phyloP scores from a whole-genome alignment of 2,113 vertebrate genomes.

The Pomatostomus ruficeps region DNA sequence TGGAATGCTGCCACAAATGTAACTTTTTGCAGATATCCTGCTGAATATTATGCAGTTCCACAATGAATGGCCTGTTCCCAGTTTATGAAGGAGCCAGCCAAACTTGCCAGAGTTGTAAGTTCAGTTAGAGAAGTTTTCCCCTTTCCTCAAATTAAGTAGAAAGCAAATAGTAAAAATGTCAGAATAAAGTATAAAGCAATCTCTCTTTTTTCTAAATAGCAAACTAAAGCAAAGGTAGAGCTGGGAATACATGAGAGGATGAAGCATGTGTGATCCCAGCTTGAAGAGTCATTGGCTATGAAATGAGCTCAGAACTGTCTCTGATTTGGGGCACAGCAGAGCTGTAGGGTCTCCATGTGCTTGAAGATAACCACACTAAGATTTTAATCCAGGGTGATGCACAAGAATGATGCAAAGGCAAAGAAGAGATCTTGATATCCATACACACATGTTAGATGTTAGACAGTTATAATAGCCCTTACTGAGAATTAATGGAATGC shows the following conservation, averaged over 20 bases:
- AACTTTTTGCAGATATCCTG: not conserved
- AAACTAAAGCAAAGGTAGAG: not conserved
- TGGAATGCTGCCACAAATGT: not conserved
- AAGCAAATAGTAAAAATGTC: not conserved
- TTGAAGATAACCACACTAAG: not conserved
- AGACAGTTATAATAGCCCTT: not conserved
- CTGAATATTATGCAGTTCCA: not conserved
- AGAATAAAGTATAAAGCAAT: not conserved
- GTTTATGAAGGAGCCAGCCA: not conserved
- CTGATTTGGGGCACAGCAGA: not conserved
- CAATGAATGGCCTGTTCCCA: not conserved
- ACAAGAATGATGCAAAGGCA: not conserved
- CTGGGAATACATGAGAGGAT: not conserved
- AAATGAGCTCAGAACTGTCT: not conserved
- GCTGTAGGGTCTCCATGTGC: not conserved
- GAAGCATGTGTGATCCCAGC: rapidly evolving
- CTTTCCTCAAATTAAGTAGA: not conserved
- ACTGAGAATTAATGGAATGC: not conserved
- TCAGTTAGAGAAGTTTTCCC: not conserved
- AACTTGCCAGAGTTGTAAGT: not conserved
- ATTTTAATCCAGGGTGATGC: not conserved
- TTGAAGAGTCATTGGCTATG: not conserved
- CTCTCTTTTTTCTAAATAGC: not conserved
- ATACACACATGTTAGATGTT: not conserved
- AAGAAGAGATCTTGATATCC: not conserved